Evolutionary conservation across 64 coral and sea anemone species (phyloP), one percentile per base, ranked within the genome.

Genomic region (Pocillopora verrucosa): DNA sequence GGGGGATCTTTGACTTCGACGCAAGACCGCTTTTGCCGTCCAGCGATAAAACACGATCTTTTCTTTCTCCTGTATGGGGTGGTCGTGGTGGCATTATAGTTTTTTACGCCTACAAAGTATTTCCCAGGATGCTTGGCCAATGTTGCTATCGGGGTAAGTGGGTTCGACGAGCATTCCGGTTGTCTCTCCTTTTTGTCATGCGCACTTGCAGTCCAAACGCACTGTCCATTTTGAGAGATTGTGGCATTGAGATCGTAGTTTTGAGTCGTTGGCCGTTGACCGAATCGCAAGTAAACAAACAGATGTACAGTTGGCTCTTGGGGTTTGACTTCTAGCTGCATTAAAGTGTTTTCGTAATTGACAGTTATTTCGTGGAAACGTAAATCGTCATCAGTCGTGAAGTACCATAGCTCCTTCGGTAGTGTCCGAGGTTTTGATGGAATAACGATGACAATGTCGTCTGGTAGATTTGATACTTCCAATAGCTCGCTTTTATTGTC

Each of bases 1-100:
- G 88, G 92, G 2, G 88, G 92, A 45, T 94, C 88, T 45, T 94
- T 94, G 6, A 90, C 92, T n/a, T n/a, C n/a, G n/a, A n/a, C n/a
- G n/a, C n/a, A n/a, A n/a, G n/a, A n/a, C n/a, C n/a, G n/a, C n/a
- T 65, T 94, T 9, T 88, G 88, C 25, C 36, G 63, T 56, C 83
- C 86, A 73, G 74, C 88, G 76, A 94, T 86, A 37, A 80, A 94
- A 11, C 87, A 94, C 22, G 87, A 86, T 70, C 78, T 94, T 73
- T 73, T 87, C 16, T 77, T 76, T 73, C 88, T 90, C 58, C 26
- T 87, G 19, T 34, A 16, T 5, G 35, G 13, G 14, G 14, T 41
- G 7, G 15, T 83, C 26, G 45, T 16, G 22, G 60, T 68, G 16
- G 34, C 22, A 61, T 83, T 83, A 13, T 25, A n/a, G 72, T 30